These are phyloP conservation scores for Drosophila nr. perissopoda DNA, from an alignment of 2,888 invertebrate genomes.

Conservation along the genomic window DNA sequence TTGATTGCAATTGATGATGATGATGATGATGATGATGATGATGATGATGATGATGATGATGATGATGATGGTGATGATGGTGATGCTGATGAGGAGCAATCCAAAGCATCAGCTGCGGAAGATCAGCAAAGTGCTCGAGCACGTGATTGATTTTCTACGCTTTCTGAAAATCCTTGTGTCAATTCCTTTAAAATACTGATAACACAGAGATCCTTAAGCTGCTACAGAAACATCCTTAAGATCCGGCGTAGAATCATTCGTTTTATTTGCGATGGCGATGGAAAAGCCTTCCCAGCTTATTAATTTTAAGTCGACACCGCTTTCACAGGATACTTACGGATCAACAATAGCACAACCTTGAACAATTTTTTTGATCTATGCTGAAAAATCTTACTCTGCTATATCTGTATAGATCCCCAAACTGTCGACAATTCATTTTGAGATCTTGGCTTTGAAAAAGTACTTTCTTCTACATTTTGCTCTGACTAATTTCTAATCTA, in stretches of 20 bases:
- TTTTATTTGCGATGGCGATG: not conserved
- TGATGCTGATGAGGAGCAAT: not conserved
- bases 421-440: not conserved
- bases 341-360: not conserved
- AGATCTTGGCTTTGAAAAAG: too few species aligned
- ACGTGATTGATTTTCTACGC: not conserved
- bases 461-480: too few species aligned
- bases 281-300: not conserved
- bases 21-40: slow-evolving; percentile 13
- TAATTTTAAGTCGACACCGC: not conserved
- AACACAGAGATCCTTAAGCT: not conserved
- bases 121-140: not conserved
- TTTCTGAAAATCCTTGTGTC: not conserved
- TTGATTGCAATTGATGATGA: slow-evolving; percentile 62
- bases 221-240: not conserved
- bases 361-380: not conserved
- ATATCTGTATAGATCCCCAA: not conserved
- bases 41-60: slow-evolving; percentile 1
- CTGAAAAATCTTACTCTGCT: not conserved
- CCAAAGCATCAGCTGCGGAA: not conserved
- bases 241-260: not conserved
- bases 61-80: slow-evolving; percentile 4
- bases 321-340: too few species aligned
- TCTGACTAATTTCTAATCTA: not conserved
- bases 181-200: not conserved